phyloP scores from a whole-genome alignment of 2,113 vertebrate species.

The Melanerpes formicivorus region DNA sequence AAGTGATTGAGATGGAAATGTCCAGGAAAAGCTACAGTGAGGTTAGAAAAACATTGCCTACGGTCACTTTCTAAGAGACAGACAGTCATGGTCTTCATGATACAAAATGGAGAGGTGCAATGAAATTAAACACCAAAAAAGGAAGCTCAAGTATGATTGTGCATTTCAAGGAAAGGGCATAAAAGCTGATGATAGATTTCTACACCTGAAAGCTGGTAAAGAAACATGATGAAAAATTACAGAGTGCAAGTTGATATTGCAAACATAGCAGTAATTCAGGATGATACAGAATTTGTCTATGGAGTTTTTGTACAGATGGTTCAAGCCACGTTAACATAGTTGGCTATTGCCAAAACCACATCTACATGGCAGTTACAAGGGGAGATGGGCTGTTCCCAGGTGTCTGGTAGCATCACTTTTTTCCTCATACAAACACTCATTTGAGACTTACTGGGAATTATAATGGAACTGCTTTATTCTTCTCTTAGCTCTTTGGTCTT shows the following conservation, averaged over 20 bases:
- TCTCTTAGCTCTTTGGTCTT: not conserved
- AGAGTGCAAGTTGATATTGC: not conserved
- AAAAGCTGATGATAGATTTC: not conserved
- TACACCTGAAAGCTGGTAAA: not conserved
- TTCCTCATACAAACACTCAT: not conserved
- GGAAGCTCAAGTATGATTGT: not conserved
- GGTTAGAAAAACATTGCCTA: not conserved
- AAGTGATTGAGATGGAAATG: not conserved
- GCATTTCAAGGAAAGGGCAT: not conserved
- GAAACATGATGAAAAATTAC: not conserved
- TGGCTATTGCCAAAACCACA: not conserved
- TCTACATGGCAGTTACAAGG: not conserved
- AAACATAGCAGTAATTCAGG: not conserved
- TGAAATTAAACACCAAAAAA: not conserved
- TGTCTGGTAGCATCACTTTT: not conserved
- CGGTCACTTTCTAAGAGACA: not conserved
- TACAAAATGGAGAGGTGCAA: not conserved
- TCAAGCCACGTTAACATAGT: not conserved
- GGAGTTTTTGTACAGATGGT: not conserved
- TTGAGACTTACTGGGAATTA: fast-evolving
- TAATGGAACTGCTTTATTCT: not conserved
- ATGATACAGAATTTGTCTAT: not conserved
- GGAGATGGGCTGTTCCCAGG: not conserved
- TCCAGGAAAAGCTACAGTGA: not conserved
- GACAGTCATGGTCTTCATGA: not conserved